A percentile compares a stretch with the other conserved stretches of the same genome.
phyloP scores from a whole-genome alignment of 2,113 vertebrate species.

The Symphodus melops region DNA sequence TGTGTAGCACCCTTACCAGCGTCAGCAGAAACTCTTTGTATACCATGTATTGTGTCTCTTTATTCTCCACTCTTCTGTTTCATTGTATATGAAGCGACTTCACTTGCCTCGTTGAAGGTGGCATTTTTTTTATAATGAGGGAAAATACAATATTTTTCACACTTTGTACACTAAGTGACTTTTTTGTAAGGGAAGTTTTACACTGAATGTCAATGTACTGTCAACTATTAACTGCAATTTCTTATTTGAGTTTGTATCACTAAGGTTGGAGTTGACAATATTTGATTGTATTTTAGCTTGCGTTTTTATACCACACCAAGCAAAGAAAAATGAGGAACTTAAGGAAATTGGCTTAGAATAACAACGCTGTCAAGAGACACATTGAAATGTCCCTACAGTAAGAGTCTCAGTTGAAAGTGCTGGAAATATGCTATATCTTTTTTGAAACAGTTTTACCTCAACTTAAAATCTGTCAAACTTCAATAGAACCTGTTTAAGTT shows the following conservation, averaged over 20 bases:
- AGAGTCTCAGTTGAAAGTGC: conserved; percentile 1
- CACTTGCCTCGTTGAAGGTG: conserved; percentile 94
- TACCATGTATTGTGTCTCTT: conserved; percentile 27
- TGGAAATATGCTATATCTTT: conserved; percentile 29
- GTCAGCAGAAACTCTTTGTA: conserved; percentile 4
- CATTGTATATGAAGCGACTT: conserved; percentile 85
- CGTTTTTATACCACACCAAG: conserved; percentile 1
- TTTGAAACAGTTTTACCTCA: conserved; percentile 64
- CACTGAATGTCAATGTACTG: conserved; percentile 74
- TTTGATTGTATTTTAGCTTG: conserved; percentile 57
- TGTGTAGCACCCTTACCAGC: not conserved
- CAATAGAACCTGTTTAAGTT: conserved; percentile 8
- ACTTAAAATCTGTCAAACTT: conserved; percentile 18
- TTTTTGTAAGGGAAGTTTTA: conserved; percentile 87
- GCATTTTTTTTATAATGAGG: conserved; percentile 86
- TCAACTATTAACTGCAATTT: conserved; percentile 51
- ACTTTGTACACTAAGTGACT: conserved; percentile 85
- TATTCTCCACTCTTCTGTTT: conserved; percentile 39
- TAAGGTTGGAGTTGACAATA: conserved; percentile 48
- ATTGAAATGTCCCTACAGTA: too few species aligned
- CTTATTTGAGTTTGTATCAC: conserved; percentile 57
- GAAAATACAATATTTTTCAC: conserved; percentile 89
- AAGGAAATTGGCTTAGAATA: not conserved
- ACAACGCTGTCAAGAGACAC: not conserved
- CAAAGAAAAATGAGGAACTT: conserved; percentile 17